phyloP scores from a whole-genome alignment of 2,113 vertebrate species.

The Dicrurus megarhynchus region DNA sequence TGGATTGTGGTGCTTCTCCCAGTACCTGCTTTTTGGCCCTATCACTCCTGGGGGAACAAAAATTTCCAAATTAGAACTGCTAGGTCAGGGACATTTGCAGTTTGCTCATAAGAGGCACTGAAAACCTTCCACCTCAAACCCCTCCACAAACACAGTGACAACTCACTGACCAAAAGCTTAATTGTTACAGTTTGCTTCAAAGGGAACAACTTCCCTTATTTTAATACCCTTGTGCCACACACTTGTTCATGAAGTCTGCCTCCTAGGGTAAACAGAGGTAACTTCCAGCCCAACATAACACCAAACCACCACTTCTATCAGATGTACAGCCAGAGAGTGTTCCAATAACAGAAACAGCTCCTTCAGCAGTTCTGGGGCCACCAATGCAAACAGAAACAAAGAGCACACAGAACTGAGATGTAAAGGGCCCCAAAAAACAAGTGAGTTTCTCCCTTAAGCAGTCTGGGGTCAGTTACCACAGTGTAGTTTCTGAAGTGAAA shows the following conservation, averaged over 20 bases:
- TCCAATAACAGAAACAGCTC: not conserved
- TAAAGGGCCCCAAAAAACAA: not conserved
- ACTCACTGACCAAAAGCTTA: not conserved
- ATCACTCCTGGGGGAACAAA: not conserved
- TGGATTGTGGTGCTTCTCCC: not conserved
- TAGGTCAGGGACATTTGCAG: not conserved
- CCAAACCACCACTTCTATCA: not conserved
- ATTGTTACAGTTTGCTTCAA: not conserved
- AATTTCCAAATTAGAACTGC: not conserved
- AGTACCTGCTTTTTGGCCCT: not conserved
- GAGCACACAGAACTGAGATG: not conserved
- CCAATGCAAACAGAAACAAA: not conserved
- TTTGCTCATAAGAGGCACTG: not conserved
- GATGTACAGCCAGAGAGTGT: not conserved
- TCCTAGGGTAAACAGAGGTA: not conserved
- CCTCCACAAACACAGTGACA: not conserved
- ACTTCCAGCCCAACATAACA: not conserved
- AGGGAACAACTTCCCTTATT: not conserved
- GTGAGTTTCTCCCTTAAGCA: not conserved
- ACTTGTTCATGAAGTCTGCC: not conserved
- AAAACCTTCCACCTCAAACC: not conserved
- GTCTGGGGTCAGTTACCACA: not conserved
- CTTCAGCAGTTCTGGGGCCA: not conserved
- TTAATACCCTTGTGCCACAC: not conserved
- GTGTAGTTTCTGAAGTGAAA: not conserved